Evolutionary conservation across 2,113 vertebrate species (phyloP).

Genomic region (Vidua chalybeata): DNA sequence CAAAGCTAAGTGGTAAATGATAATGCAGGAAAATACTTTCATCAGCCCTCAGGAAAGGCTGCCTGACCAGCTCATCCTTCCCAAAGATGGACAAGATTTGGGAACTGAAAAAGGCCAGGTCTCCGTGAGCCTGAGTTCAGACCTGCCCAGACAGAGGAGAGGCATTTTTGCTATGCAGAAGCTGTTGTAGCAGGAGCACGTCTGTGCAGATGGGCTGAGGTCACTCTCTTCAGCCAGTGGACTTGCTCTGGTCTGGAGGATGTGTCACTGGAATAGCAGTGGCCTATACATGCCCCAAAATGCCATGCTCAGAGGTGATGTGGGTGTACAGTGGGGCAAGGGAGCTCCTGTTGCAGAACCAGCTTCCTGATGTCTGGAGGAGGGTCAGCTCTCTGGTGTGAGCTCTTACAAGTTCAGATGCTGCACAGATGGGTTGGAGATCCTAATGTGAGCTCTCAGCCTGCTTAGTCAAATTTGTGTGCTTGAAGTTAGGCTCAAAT

Average conservation of each 20-base stretch:
- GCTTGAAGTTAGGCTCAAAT: neutral
- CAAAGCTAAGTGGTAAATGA: neutral
- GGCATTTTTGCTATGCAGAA: neutral
- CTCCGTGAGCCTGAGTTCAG: neutral
- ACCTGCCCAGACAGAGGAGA: neutral
- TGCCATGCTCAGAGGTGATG: neutral
- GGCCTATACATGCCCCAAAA: fast-evolving
- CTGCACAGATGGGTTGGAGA: neutral
- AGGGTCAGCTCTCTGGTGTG: neutral
- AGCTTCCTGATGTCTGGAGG: neutral
- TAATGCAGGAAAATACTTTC: neutral
- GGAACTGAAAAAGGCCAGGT: neutral
- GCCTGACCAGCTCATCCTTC: neutral
- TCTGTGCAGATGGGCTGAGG: neutral
- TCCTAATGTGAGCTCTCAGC: neutral
- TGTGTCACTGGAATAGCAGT: neutral
- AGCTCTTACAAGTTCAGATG: neutral
- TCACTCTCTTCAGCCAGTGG: neutral
- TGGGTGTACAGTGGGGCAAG: neutral
- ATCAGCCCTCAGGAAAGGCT: neutral
- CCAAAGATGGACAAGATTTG: neutral
- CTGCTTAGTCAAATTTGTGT: neutral
- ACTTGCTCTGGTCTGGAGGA: neutral
- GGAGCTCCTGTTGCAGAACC: neutral
- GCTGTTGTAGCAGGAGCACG: neutral